phyloP scores from a whole-genome alignment of 2,113 vertebrate genomes.

The Herpetotheres cachinnans region DNA sequence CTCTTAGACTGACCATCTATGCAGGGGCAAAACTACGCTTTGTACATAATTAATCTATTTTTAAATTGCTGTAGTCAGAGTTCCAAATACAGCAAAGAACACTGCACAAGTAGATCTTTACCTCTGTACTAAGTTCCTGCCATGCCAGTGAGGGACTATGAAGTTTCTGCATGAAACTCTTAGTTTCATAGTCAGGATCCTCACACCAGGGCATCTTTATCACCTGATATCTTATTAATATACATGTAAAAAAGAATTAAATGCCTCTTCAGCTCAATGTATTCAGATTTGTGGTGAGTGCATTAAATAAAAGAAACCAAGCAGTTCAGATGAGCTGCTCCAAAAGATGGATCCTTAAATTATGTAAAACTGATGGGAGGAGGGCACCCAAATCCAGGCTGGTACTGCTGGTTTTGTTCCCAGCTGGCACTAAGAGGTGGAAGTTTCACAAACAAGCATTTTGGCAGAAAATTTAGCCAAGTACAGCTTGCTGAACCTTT shows the following conservation, averaged over 20 bases:
- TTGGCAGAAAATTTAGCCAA: background rate
- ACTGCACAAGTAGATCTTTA: background rate
- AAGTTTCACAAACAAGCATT: background rate
- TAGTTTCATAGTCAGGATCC: background rate
- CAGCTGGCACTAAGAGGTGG: background rate
- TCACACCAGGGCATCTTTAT: background rate
- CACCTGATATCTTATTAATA: background rate
- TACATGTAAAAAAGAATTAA: background rate
- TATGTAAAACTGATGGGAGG: background rate
- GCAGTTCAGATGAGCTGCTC: background rate
- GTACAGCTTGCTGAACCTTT: background rate
- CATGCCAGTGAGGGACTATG: background rate
- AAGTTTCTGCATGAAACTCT: background rate
- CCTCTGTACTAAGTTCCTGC: background rate
- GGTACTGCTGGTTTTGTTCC: background rate
- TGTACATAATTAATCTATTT: background rate
- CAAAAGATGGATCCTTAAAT: background rate
- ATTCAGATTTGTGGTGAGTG: background rate
- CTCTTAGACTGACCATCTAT: background rate
- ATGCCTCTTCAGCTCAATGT: background rate
- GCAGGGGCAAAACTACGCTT: background rate
- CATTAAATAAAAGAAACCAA: background rate
- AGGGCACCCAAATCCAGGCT: background rate
- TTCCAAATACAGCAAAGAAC: background rate
- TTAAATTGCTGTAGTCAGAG: background rate